Evolutionary conservation across 2,888 invertebrate genomes (phyloP), one percentile per base, ranked within the genome.

Genomic region (Thumatha senex): DNA sequence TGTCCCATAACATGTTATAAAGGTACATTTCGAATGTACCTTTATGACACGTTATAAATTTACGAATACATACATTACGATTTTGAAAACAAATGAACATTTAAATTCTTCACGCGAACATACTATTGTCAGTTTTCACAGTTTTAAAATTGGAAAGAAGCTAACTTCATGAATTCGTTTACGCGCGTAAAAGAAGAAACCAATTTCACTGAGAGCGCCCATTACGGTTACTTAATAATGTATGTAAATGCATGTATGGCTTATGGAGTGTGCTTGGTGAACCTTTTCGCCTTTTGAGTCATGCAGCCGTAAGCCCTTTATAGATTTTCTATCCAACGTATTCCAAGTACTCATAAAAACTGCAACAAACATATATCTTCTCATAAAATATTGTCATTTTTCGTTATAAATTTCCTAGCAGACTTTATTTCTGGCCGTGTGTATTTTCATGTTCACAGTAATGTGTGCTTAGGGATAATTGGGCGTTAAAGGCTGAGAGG

Each of bases 181-280:
- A 72, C 59, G 56, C 60, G 54, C 53, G 68, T 64, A 71, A 72
- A 73, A 70, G 72, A 67, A 71, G 55, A 74, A 77, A 80, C 78
- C 75, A 82, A 84, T 84, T 82, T 80, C 40, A 71, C 49, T 74
- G 78, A 84, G 75, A 84, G 69, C 63, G 59, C 59, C 64, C 75
- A 68, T 67, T 72, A 61, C 58, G 24, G 57, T 53, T 56, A 56
- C 50, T 51, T 66, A 67, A n/a, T n/a, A n/a, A 63, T 70, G 52
- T 74, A 78, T 78, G 81, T 73, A 82, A 81, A 80, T 80, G 70
- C 60, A 65, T 61, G 62, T 65, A 61, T 51, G 58, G 57, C 58
- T 56, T 56, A 59, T 54, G 42, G 54, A 50, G 46, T 49, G 48
- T 49, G 42, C 35, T 35, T 15, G 13, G 53, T 38, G 48, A 50